These are phyloP conservation scores for Oncorhynchus clarkii DNA, from an alignment of 2,113 vertebrate genomes.

Conservation along the genomic window DNA sequence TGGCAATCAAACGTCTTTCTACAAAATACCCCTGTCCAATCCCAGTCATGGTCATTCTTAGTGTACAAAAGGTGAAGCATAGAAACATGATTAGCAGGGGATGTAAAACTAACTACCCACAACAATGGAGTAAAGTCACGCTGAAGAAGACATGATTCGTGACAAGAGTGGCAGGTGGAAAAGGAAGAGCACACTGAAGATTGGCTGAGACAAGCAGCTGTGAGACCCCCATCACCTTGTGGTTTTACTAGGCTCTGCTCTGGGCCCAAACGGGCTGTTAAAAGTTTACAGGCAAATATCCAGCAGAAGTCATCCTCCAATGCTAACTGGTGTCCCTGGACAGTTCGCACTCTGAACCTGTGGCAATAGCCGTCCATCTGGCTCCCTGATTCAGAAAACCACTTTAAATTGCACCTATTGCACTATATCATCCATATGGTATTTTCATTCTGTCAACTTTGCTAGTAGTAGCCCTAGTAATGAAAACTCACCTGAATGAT, in stretches of 20 bases:
- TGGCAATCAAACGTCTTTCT: constrained; percentile 18
- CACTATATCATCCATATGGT: constrained; percentile 47
- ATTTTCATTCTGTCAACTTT: constrained; percentile 51
- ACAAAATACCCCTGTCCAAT: constrained; percentile 16
- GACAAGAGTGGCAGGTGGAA: not conserved
- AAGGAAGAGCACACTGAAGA: not conserved
- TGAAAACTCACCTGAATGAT: constrained; percentile 78
- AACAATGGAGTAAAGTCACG: not conserved
- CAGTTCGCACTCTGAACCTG: constrained; percentile 4
- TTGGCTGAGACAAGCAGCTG: not conserved
- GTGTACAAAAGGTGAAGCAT: constrained; percentile 19
- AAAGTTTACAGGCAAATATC: constrained; percentile 28
- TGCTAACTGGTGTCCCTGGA: constrained; percentile 39
- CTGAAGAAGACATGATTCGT: not conserved
- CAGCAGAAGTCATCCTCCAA: constrained; percentile 35
- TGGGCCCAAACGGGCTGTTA: constrained; percentile 24
- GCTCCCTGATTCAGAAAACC: constrained; percentile 26
- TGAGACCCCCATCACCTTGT: constrained; percentile 15
- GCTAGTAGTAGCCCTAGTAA: constrained; percentile 77
- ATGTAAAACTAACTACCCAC: not conserved
- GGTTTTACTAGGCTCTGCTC: constrained; percentile 24
- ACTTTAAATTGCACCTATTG: constrained; percentile 51
- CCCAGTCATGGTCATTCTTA: constrained; percentile 1
- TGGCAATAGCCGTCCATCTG: constrained; percentile 26
- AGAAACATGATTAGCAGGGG: constrained; percentile 44